phyloP scores from a whole-genome alignment of 2,888 invertebrate species.

The Leucania comma region DNA sequence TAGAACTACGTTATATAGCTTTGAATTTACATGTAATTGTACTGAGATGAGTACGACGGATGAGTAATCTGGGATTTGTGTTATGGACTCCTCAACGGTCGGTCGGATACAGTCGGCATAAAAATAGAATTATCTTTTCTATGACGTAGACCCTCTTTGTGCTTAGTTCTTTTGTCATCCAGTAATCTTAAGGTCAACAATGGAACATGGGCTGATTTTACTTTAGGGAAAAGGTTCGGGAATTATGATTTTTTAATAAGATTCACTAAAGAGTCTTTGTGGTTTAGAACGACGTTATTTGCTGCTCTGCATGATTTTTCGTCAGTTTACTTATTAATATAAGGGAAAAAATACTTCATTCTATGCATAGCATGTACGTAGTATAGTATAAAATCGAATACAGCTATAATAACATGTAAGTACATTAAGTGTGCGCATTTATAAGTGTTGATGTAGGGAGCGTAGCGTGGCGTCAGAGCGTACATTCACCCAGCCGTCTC shows the following conservation, averaged over 20 bases:
- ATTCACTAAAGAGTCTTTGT: neutral
- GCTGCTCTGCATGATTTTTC: conserved; percentile 3
- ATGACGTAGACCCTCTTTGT: conserved; percentile 26
- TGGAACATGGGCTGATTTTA: conserved; percentile 14
- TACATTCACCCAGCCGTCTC: conserved; percentile 73
- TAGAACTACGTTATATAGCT: conserved; percentile 14
- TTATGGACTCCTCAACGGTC: conserved; percentile 37
- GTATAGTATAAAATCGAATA: conserved; percentile 32
- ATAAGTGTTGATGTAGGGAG: conserved; percentile 55
- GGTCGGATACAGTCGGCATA: conserved; percentile 17
- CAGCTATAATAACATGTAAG: conserved; percentile 39
- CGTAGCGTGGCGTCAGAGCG: conserved; percentile 59
- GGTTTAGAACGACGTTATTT: conserved; percentile 6
- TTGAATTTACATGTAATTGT: conserved; percentile 33
- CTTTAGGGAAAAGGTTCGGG: neutral
- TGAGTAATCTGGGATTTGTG: conserved; percentile 42
- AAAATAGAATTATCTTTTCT: conserved; percentile 47
- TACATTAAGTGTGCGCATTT: conserved; percentile 44
- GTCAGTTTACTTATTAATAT: conserved; percentile 3
- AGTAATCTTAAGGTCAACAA: conserved; percentile 34
- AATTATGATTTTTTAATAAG: neutral
- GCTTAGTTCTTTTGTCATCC: conserved; percentile 31
- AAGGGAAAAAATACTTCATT: neutral
- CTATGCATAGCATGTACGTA: conserved; percentile 11
- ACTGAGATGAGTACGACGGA: conserved; percentile 22